A percentile compares a stretch with the other conserved stretches of the same genome.
Conservation (phyloP, 2,888 invertebrate genomes). For the Idaea dimidiata region DNA sequence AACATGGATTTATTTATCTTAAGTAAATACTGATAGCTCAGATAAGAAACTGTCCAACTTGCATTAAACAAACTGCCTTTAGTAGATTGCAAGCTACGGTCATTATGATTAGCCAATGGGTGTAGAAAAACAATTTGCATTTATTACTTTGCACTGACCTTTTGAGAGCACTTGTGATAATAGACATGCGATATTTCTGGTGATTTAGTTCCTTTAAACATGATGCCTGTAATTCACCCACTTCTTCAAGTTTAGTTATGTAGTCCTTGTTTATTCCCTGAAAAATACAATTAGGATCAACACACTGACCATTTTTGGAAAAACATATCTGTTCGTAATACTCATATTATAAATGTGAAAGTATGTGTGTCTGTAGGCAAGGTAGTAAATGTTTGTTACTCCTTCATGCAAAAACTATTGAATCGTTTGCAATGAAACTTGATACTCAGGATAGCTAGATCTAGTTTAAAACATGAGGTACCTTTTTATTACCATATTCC, state of each 20-base stretch:
- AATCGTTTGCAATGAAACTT: too few relatives aligned
- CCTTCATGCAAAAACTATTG: too few relatives aligned
- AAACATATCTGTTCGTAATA: too few relatives aligned
- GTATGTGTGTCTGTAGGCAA: too few relatives aligned
- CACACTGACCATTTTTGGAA: too few relatives aligned
- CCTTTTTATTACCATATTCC: too few relatives aligned
- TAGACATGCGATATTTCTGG: constrained; percentile 93
- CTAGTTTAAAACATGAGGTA: too few relatives aligned
- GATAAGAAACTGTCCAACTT: neutral
- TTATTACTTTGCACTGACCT: constrained; percentile 81
- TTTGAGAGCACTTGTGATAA: constrained; percentile 88
- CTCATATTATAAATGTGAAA: too few relatives aligned
- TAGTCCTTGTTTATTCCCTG: constrained; percentile 91
- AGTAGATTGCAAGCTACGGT: constrained; percentile 10
- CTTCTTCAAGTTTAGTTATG: constrained; percentile 90
- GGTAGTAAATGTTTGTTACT: too few relatives aligned
- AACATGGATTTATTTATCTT: neutral
- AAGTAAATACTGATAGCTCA: neutral
- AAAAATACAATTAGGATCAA: constrained; percentile 18
- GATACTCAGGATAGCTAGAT: too few relatives aligned
- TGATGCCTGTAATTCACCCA: constrained; percentile 90
- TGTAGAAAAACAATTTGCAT: constrained; percentile 9
- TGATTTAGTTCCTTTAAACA: constrained; percentile 94
- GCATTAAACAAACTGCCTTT: neutral
- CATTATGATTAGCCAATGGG: neutral